Evolutionary conservation across 1,140 invertebrate genomes (phyloP).

Genomic region (Drosophila pallidifrons): DNA sequence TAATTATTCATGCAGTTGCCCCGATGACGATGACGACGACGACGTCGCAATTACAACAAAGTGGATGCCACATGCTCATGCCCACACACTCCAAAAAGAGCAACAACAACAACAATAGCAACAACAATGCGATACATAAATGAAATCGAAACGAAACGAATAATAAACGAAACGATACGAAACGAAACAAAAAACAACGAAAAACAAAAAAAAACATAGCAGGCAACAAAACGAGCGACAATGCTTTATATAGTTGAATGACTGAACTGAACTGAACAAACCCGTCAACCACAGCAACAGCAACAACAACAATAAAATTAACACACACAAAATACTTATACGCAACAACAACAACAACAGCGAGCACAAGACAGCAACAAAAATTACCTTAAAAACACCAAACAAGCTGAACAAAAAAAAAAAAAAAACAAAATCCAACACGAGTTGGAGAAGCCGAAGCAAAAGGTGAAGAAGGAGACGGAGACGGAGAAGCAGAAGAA

Average conservation of each 20-base stretch:
- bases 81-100: constrained; percentile 27
- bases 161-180: background rate
- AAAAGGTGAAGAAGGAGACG: constrained; percentile 13
- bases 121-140: constrained; percentile 60
- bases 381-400: constrained; percentile 82
- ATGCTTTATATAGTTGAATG: constrained; percentile 81
- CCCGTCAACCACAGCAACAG: constrained; percentile 68
- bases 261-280: constrained; percentile 79
- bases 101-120: constrained; percentile 47
- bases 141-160: constrained; percentile 76
- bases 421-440: constrained; percentile 32
- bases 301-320: constrained; percentile 62
- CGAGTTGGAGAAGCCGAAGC: constrained; percentile 1
- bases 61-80: constrained; percentile 72
- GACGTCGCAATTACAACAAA: constrained; percentile 70
- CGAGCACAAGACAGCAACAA: constrained; percentile 38
- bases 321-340: constrained; percentile 76
- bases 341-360: constrained; percentile 60
- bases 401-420: constrained; percentile 69
- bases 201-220: constrained; percentile 49
- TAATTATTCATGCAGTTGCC: constrained; percentile 81
- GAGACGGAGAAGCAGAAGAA: constrained; percentile 20
- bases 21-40: constrained; percentile 42
- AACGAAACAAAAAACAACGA: constrained; percentile 31
- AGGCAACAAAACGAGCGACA: constrained; percentile 54